Evolutionary conservation across 2,113 vertebrate species (phyloP).

Genomic region (Paraplagusia blochii): DNA sequence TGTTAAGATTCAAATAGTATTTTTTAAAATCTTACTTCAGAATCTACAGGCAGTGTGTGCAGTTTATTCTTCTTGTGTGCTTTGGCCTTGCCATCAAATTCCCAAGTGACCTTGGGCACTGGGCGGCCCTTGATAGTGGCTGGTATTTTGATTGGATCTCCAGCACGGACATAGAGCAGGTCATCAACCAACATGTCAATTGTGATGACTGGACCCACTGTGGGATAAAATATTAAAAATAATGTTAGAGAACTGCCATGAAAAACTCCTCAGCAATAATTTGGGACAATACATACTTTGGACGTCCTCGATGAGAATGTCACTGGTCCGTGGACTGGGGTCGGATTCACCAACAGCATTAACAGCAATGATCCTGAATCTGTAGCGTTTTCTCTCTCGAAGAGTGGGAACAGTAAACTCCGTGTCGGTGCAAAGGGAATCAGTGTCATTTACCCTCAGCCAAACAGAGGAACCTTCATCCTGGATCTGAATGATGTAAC

Average conservation of each 20-base stretch:
- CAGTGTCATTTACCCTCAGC: slow-evolving; percentile 87
- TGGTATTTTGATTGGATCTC: slow-evolving; percentile 88
- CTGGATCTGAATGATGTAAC: slow-evolving; percentile 96
- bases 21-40: slow-evolving; percentile 57
- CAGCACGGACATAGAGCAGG: slow-evolving; percentile 82
- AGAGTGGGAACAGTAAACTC: slow-evolving; percentile 89
- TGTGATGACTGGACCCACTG: slow-evolving; percentile 86
- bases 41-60: slow-evolving; percentile 87
- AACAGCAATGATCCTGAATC: slow-evolving; percentile 94
- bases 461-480: slow-evolving; percentile 87
- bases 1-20: too few species aligned
- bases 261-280: neutral
- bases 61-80: slow-evolving; percentile 87
- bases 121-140: slow-evolving; percentile 89
- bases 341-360: slow-evolving; percentile 96
- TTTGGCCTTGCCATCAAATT: slow-evolving; percentile 92
- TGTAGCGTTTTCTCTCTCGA: slow-evolving; percentile 88
- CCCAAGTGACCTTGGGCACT: slow-evolving; percentile 91
- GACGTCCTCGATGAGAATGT: slow-evolving; percentile 87
- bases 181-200: slow-evolving; percentile 88
- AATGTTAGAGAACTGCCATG: neutral
- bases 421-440: slow-evolving; percentile 84
- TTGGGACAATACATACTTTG: slow-evolving; percentile 74
- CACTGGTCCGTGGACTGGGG: slow-evolving; percentile 87
- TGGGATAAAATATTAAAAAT: neutral